These are phyloP conservation scores for Prinia subflava DNA, from an alignment of 2,113 vertebrate species.

Conservation along the genomic window DNA sequence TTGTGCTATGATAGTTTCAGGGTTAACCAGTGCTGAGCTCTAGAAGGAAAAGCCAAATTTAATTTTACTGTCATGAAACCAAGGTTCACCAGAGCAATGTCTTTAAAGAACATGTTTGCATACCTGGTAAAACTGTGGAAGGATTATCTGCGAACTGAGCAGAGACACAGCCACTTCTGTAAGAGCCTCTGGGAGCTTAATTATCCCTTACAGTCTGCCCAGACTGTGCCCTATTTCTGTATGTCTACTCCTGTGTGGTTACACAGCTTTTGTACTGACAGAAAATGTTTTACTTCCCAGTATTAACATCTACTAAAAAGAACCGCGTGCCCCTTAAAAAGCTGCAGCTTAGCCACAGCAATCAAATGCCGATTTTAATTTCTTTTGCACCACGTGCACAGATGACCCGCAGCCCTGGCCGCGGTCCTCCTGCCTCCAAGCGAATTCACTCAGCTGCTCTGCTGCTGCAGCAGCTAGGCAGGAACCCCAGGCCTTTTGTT, in stretches of 20 bases:
- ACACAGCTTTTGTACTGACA: rapidly evolving
- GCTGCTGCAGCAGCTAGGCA: rapidly evolving
- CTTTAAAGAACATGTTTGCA: rapidly evolving
- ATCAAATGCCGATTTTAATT: rapidly evolving
- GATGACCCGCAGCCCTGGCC: rapidly evolving
- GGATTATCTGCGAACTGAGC: rapidly evolving
- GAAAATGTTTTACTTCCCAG: rapidly evolving
- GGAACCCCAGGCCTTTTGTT: rapidly evolving
- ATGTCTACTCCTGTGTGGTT: rapidly evolving
- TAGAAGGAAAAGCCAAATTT: background rate
- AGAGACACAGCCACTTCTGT: rapidly evolving
- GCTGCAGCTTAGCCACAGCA: rapidly evolving
- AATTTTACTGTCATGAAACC: background rate
- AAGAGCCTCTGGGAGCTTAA: background rate
- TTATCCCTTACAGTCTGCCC: rapidly evolving
- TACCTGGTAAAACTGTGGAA: rapidly evolving
- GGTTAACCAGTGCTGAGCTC: background rate
- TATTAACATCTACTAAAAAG: rapidly evolving
- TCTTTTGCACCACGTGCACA: rapidly evolving
- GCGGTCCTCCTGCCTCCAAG: rapidly evolving
- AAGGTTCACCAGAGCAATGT: rapidly evolving
- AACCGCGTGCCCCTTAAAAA: rapidly evolving
- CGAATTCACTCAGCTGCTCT: no score
- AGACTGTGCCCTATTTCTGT: rapidly evolving
- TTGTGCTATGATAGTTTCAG: background rate